phyloP scores from a whole-genome alignment of 2,113 vertebrate species.

The Scophthalmus maximus region DNA sequence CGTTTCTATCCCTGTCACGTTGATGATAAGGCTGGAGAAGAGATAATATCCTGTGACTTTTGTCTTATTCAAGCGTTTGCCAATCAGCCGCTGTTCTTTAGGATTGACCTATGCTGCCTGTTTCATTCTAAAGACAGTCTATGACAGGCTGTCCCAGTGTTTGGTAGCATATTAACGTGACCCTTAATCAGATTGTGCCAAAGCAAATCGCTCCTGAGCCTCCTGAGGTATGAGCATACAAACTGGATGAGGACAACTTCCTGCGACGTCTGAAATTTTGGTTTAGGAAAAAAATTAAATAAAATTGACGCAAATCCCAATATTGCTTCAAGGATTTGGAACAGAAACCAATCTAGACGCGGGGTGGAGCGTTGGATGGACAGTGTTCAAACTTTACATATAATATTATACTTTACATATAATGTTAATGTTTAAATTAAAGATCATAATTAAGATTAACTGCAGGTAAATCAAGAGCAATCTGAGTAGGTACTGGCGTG shows the following conservation, averaged over 20 bases:
- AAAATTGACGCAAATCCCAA: background rate
- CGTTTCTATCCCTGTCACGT: slow-evolving; percentile 2
- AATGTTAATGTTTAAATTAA: too few relatives aligned
- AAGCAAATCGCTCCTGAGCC: slow-evolving; percentile 24
- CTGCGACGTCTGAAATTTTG: background rate
- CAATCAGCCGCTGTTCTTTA: slow-evolving; percentile 16
- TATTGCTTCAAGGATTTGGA: too few relatives aligned
- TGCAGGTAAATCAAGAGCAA: too few relatives aligned
- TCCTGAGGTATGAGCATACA: background rate
- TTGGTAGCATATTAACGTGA: slow-evolving; percentile 37
- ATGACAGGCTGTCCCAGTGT: slow-evolving; percentile 19
- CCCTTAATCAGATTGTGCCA: slow-evolving; percentile 53
- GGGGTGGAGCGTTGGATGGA: too few relatives aligned
- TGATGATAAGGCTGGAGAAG: slow-evolving; percentile 25
- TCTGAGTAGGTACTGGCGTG: background rate
- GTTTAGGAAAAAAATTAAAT: background rate
- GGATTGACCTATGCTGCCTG: slow-evolving; percentile 18
- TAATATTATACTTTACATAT: too few relatives aligned
- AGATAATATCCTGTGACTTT: slow-evolving; percentile 1
- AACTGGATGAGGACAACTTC: background rate
- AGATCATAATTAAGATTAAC: too few relatives aligned
- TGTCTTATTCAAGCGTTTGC: slow-evolving; percentile 25
- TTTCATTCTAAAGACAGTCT: slow-evolving; percentile 46
- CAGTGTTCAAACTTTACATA: too few relatives aligned
- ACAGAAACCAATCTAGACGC: too few relatives aligned